Evolutionary conservation across 2,888 invertebrate genomes (phyloP), one percentile per base, ranked within the genome.

Genomic region (Agrilus mali): DNA sequence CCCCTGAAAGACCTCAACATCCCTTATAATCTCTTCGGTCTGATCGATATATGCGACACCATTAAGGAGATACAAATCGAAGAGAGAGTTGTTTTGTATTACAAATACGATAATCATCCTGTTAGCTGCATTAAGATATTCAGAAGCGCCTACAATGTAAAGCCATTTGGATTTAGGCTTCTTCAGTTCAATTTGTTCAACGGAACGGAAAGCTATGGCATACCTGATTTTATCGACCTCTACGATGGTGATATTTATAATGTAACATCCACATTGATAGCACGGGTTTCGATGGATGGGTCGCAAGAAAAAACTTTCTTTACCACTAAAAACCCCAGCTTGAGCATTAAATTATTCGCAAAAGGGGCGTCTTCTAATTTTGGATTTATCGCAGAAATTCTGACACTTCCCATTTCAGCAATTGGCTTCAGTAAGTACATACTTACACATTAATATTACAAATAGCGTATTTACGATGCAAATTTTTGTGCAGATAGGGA

Each of bases 41-140:
- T 98, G 56, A 80, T 99, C 13, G 94, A 97, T 54, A 93, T 97
- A 53, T 99, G 98, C 64, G 93, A 95, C 60, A 86, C 94, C 1
- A 82, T 85, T 42, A 98, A 98, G 69, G 86, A 88, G 60, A 80
- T 98, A 13, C 74, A 77, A 2, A 78, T 98, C 2, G 87, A 92
- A 63, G 93, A 96, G 60, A 74, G 96, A 38, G 78, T 96, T 5
- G 66, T 97, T 1, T 63, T 98, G 15, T 98, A 95, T 63, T 96
- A 94, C 67, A 97, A 96, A 64, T 98, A 98, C 59, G 93, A 94
- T 59, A 94, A 94, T 54, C 82, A 85, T 63, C 90, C 95, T 0
- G 88, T 95, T 0, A 97, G 96, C 61, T 98, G 97, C 61, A 88
- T 97, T 1, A 99, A 98, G 67, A 92, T 96, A 53, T 94, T 98